Evolutionary conservation across 2,888 invertebrate genomes (phyloP), one percentile per base, ranked within the genome.

Genomic region (Carpatolechia fugitivella): DNA sequence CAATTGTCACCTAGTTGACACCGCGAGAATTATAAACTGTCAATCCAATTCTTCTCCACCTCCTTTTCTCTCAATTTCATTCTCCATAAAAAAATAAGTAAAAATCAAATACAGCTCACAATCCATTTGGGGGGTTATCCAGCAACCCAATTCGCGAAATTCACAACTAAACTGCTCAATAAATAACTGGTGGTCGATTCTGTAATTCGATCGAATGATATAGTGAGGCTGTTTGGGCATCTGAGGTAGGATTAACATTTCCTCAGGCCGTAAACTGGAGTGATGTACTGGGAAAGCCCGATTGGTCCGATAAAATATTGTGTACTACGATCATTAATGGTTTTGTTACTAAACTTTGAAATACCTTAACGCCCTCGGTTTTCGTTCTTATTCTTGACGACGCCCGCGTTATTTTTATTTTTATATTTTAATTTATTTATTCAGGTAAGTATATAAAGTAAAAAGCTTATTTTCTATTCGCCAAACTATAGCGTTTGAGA

Each of bases 211-310:
- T 64, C 29, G 56, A 68, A 60, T 64, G 63, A 66, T 66, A 55
- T 62, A 62, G 58, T 56, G 57, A 29, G 54, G 59, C 57, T 46
- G 35, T 36, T 29, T 20, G 51, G 50, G 46, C 50, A 46, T 55
- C 57, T 56, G 55, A 65, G 46, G 44, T 62, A 56, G 67, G 64
- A 69, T 69, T 69, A 69, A 56, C 62, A 48, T 48, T 48, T 48
- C 20, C 54, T 49, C 47, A 54, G 53, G 55, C 56, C 55, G 60
- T 64, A 64, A 66, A 64, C 57, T 62, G 65, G 69, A 68, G 29
- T 52, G 50, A 68, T 62, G 56, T 56, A 14, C 20, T 2, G 13
- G 3, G 41, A n/a, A n/a, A n/a, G n/a, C n/a, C 10, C 41, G 20
- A 24, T 40, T 35, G n/a, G 35, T n/a, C n/a, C n/a, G n/a, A n/a